Conservation (phyloP, 2,888 invertebrate genomes). For the Parnassius orleans region DNA sequence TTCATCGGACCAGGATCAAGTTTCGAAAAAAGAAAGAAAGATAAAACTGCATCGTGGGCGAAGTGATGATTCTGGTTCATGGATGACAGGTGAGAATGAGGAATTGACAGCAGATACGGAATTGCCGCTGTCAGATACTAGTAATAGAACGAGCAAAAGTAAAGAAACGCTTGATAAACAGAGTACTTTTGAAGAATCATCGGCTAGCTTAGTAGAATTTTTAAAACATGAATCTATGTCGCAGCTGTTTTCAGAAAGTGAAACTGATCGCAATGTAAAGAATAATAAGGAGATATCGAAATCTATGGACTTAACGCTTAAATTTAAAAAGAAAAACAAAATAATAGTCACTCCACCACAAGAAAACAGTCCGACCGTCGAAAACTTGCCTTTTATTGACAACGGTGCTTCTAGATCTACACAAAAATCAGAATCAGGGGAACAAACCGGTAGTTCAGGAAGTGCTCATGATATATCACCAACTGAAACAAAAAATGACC, state of each 20-base stretch:
- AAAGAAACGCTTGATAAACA: slow-evolving; percentile 73
- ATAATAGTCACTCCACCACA: slow-evolving; percentile 82
- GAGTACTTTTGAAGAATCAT: slow-evolving; percentile 81
- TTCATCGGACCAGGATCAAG: slow-evolving; percentile 73
- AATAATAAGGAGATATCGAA: slow-evolving; percentile 46
- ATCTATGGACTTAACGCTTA: slow-evolving; percentile 60
- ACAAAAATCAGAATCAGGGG: slow-evolving; percentile 67
- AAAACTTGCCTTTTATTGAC: slow-evolving; percentile 75
- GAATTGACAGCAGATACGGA: slow-evolving; percentile 84
- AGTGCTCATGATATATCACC: slow-evolving; percentile 68
- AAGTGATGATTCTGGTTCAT: slow-evolving; percentile 86
- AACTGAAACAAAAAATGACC: slow-evolving; percentile 61
- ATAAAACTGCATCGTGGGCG: slow-evolving; percentile 68
- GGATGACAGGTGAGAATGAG: slow-evolving; percentile 85
- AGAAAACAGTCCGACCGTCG: slow-evolving; percentile 81
- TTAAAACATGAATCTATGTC: slow-evolving; percentile 69
- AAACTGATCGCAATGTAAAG: slow-evolving; percentile 65
- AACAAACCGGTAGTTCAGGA: slow-evolving; percentile 69
- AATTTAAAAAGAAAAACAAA: slow-evolving; percentile 78
- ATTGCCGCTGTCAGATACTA: slow-evolving; percentile 75
- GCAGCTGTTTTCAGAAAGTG: slow-evolving; percentile 62
- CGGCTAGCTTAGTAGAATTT: slow-evolving; percentile 76
- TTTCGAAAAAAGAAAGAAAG: slow-evolving; percentile 51
- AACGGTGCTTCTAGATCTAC: slow-evolving; percentile 62
- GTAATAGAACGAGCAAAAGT: slow-evolving; percentile 45